phyloP scores from a whole-genome alignment of 1,140 invertebrate species.

The Steinernema khuongi region DNA sequence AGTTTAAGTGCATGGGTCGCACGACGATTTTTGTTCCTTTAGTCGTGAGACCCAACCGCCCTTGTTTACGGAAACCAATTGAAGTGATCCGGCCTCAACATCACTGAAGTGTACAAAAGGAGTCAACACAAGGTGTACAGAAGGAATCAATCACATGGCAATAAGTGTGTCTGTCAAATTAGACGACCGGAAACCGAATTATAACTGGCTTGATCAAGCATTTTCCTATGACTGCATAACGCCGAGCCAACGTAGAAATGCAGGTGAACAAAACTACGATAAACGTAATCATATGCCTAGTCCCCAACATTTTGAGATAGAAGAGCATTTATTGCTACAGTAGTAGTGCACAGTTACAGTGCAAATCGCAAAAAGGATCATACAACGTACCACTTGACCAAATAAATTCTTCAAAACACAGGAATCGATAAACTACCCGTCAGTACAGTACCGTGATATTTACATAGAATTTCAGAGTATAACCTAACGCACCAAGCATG shows the following conservation, averaged over 20 bases:
- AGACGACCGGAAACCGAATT: constrained; percentile 1
- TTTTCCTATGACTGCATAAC: neutral
- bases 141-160: neutral
- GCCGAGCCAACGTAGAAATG: too few species aligned
- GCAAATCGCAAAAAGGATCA: too few species aligned
- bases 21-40: constrained; percentile 8
- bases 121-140: too few species aligned
- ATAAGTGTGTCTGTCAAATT: neutral
- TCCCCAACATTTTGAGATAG: too few species aligned
- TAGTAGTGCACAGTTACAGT: too few species aligned
- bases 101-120: neutral
- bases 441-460: neutral
- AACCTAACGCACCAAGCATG: neutral
- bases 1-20: neutral
- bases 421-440: neutral
- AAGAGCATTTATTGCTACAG: too few species aligned
- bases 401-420: too few species aligned
- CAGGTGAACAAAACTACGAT: too few species aligned
- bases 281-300: too few species aligned
- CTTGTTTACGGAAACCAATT: neutral
- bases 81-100: neutral
- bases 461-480: neutral
- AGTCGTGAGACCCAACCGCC: neutral
- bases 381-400: too few species aligned
- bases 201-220: too few species aligned